Evolutionary conservation across 2,113 vertebrate genomes (phyloP), one percentile per base, ranked within the genome.

Genomic region (Corythoichthys intestinalis): DNA sequence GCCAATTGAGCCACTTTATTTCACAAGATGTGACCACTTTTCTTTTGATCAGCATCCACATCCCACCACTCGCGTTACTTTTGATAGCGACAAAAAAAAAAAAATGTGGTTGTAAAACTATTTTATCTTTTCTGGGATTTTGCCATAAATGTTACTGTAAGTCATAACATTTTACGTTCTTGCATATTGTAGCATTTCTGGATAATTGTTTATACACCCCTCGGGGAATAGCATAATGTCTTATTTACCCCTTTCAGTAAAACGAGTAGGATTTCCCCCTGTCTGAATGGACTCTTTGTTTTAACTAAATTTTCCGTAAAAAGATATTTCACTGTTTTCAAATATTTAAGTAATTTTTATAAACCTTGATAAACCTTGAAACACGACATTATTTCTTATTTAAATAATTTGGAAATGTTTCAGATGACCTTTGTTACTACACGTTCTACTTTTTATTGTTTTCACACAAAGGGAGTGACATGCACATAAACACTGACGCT

Each of bases 161-260:
- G 75, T 64, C 15, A 39, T 67, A 59, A 76, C 66, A 49, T 28
- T 48, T 52, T 2, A 14, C 20, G 17, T 7, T 53, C 17, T 7
- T 53, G 6, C 50, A 53, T 17, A 53, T 49, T 49, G 47, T 49
- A 49, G 47, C 47, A 11, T 49, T 17, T 52, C 11, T 3, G 84
- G 88, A 88, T 86, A 74, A 86, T 82, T 90, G 86, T 92, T 90
- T 92, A 77, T 75, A 58, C 78, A n/a, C 91, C 7, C 50, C 50
- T 53, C 50, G 2, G 50, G 50, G 49, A 52, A n/a, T 17, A 3
- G 17, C 14, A 17, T 17, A 54, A 7, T 54, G 53, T 28, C 53
- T 54, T 54, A 28, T 54, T 54, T 54, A 9, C 17, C 20, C n/a
- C 6, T 54, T 54, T 54, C 52, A 9, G 8, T 54, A 28, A 54